Conservation (phyloP, 2,113 vertebrate genomes). For the Podarcis muralis region DNA sequence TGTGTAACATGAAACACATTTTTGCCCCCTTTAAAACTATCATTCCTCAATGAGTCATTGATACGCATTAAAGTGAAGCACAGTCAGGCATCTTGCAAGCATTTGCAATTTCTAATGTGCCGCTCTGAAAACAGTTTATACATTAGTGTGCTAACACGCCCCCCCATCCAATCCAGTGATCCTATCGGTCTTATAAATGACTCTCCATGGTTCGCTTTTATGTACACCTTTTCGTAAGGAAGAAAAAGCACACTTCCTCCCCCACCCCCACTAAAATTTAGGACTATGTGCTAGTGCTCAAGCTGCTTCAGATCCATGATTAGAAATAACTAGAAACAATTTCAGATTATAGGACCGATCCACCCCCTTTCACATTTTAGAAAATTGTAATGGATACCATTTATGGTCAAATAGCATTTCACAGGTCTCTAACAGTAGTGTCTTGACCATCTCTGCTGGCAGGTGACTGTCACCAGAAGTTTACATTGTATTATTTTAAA, state of each 20-base stretch:
- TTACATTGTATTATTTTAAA: neutral
- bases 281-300: accelerated
- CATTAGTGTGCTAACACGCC: accelerated
- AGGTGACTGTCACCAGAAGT: neutral
- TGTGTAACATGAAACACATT: conserved; percentile 15
- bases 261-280: accelerated
- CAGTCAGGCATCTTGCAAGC: neutral
- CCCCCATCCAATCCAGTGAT: neutral
- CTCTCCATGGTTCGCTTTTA: neutral
- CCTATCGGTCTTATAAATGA: neutral
- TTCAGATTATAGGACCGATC: neutral
- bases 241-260: neutral
- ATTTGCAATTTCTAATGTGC: neutral
- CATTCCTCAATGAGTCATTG: neutral
- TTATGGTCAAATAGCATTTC: neutral
- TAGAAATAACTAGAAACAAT: conserved; percentile 17
- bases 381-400: neutral
- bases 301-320: neutral
- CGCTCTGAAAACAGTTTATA: neutral
- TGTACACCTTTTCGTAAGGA: accelerated
- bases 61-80: conserved; percentile 55
- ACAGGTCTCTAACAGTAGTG: neutral
- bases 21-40: conserved; percentile 52
- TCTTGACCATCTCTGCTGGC: neutral
- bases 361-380: neutral